A percentile compares a stretch with the other conserved stretches of the same genome.
Conservation (phyloP, 2,888 invertebrate species). For the Synergus laeviventris region DNA sequence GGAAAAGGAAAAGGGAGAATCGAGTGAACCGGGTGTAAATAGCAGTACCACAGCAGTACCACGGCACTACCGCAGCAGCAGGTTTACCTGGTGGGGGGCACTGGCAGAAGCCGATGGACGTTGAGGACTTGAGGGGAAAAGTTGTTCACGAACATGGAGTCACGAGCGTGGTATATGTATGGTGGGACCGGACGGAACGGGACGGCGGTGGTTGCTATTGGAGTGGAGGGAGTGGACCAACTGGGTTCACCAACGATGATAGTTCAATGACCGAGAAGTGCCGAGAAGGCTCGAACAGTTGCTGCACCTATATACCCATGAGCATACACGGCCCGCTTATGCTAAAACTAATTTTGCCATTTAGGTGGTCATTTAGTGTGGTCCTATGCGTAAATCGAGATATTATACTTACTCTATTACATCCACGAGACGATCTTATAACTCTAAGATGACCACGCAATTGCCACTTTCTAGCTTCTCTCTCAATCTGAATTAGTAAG, state of each 20-base stretch:
- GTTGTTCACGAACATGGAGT: conserved; percentile 43
- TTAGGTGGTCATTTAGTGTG: neutral
- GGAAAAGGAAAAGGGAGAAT: neutral
- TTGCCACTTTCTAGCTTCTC: no score
- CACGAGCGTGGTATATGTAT: neutral
- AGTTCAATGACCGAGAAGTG: conserved; percentile 75
- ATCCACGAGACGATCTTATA: no score
- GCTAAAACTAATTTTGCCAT: conserved; percentile 56
- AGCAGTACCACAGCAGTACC: conserved; percentile 2
- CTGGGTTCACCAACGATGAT: conserved; percentile 75
- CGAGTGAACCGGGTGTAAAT: conserved; percentile 54
- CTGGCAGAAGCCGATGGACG: conserved; percentile 48
- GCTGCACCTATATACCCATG: conserved; percentile 49
- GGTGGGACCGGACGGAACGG: conserved; percentile 42
- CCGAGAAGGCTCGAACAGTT: conserved; percentile 64
- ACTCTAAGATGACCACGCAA: no score
- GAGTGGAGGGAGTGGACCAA: conserved; percentile 73
- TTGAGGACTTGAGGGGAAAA: conserved; percentile 51
- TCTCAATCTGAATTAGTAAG: no score
- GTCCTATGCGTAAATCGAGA: no score
- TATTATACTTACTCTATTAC: no score
- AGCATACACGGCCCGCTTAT: conserved; percentile 47
- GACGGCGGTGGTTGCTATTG: conserved; percentile 50
- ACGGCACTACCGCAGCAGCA: conserved; percentile 33
- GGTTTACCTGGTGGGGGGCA: conserved; percentile 58